Conservation (phyloP, 2,113 vertebrate species). For the Pseudonaja textilis region DNA sequence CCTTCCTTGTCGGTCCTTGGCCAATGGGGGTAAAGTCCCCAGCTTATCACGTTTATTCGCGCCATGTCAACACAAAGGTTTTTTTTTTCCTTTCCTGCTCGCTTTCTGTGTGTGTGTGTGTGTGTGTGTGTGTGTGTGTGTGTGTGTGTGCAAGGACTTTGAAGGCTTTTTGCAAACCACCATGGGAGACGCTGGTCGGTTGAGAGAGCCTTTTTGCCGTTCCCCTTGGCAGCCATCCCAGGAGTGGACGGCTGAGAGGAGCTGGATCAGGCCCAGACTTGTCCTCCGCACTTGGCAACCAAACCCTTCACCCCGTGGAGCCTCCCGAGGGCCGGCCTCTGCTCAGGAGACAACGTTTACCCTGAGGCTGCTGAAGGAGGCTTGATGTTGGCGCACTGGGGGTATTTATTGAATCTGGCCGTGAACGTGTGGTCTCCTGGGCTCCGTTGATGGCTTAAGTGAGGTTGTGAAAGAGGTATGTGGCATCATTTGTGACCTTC, state of each 20-base stretch:
- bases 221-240: slow-evolving; percentile 48
- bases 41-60: background rate
- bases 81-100: slow-evolving; percentile 50
- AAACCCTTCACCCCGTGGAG: slow-evolving; percentile 5
- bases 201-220: slow-evolving; percentile 50
- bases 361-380: background rate
- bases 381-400: slow-evolving; percentile 10
- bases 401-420: slow-evolving; percentile 4
- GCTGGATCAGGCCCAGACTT: slow-evolving; percentile 6
- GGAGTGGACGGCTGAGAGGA: slow-evolving; percentile 22
- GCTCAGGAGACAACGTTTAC: background rate
- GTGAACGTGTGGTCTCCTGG: background rate
- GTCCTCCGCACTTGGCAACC: slow-evolving; percentile 15
- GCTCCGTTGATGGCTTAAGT: background rate
- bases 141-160: slow-evolving; percentile 44
- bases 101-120: slow-evolving; percentile 24
- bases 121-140: slow-evolving; percentile 5
- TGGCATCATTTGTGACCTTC: too few species aligned
- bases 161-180: slow-evolving; percentile 61
- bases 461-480: background rate
- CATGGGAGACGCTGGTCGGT: slow-evolving; percentile 46
- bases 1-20: background rate
- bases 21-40: background rate
- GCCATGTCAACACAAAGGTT: slow-evolving; percentile 57
- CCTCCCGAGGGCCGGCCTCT: slow-evolving; percentile 10